Percentiles rank a stretch among this genome's conserved stretches.
These are phyloP conservation scores for Tetraodon nigroviridis DNA, from an alignment of 2,113 vertebrate genomes.

Conservation along the genomic window DNA sequence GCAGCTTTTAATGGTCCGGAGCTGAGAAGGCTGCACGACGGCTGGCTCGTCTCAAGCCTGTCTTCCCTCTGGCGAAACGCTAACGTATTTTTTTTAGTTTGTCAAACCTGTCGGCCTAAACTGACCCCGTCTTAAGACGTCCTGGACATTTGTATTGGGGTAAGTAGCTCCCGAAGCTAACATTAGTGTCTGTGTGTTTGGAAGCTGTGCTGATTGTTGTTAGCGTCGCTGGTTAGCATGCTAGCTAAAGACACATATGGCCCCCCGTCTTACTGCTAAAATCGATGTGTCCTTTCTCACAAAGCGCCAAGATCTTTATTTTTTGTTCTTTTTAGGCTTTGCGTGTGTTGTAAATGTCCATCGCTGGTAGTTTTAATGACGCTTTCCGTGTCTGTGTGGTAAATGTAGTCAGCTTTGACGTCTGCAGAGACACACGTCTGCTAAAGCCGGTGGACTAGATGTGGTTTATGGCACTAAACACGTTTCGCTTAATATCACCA, in stretches of 20 bases:
- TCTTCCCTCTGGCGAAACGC: not conserved
- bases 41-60: conserved; percentile 20
- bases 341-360: not conserved
- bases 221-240: conserved; percentile 53
- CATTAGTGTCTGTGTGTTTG: conserved; percentile 20
- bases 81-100: not conserved
- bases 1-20: conserved; percentile 66
- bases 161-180: conserved; percentile 65
- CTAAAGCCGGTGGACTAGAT: conserved; percentile 24
- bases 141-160: conserved; percentile 41
- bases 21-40: conserved; percentile 33
- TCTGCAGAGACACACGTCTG: conserved; percentile 44
- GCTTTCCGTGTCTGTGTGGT: conserved; percentile 6
- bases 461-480: not conserved
- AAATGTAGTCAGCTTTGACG: conserved; percentile 43
- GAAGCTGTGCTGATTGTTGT: conserved; percentile 55
- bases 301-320: not conserved
- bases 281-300: not conserved
- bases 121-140: conserved; percentile 6
- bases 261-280: conserved; percentile 23
- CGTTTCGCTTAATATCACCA: not conserved
- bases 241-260: conserved; percentile 58
- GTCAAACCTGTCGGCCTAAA: not conserved
- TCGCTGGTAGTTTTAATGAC: not conserved
- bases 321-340: not conserved